Evolutionary conservation across 2,797 vertebrate genomes (phyloP), one percentile per base, ranked within the genome.

Genomic region (Labeo calbasu): DNA sequence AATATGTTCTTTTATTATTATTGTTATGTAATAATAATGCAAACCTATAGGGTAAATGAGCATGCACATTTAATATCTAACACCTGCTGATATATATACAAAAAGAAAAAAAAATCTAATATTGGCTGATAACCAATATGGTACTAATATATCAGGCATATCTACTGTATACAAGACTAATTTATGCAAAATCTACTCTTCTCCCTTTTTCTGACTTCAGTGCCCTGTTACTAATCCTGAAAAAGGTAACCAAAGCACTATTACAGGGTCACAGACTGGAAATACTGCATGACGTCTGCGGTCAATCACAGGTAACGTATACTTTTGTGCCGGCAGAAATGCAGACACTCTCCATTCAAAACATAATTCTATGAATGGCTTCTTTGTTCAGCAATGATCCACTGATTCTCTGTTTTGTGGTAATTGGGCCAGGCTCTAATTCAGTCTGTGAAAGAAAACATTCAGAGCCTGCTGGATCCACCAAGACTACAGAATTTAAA

Each of bases 331-430:
- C 61, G 77, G 86, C 71, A 19, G 9, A 65, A 90, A 90, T 87
- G 86, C 90, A 90, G 77, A 66, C 85, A 77, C 82, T 21, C 46
- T 70, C 78, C 86, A 86, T 87, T 88, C 23, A 65, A 79, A 51
- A 73, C 48, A 72, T 63, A 73, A 81, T 73, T 82, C 32, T 61
- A 21, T 82, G 69, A 88, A 84, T 80, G 72, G 71, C 82, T 84
- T 89, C 90, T 92, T 89, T 90, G 89, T 91, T 81, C 70, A 43
- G 28, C 40, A 72, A 83, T 79, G 87, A 87, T 86, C 92, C 87
- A 88, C 86, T 87, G 85, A 89, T 89, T 87, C 81, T 82, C 87
- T 89, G 88, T 91, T 87, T 89, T 88, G 86, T 88, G 79, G 63
- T 23, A 86, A 90, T 57, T 88, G 85, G 71, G 84, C 76, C 81